Percentiles rank a stretch among this genome's conserved stretches.
Conservation (phyloP, 2,113 vertebrate species). For the Ibidorhyncha struthersii region DNA sequence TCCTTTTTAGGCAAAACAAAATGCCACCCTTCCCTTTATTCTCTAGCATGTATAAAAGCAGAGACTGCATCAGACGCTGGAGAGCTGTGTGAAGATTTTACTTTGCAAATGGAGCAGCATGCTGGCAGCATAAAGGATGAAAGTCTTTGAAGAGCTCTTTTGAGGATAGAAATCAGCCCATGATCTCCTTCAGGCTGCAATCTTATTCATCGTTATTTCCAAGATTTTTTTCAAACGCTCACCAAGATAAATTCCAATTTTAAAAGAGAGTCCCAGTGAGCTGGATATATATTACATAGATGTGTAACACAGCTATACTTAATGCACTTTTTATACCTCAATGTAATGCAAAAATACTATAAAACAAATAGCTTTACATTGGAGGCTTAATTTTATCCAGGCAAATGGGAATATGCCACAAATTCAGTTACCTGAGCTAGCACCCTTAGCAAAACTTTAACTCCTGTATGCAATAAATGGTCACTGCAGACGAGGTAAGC, state of each 20-base stretch:
- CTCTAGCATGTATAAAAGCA: background rate
- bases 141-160: conserved; percentile 64
- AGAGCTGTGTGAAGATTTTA: conserved; percentile 25
- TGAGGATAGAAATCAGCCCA: conserved; percentile 31
- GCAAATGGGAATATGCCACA: background rate
- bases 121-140: conserved; percentile 49
- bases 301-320: background rate
- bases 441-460: background rate
- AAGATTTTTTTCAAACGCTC: background rate
- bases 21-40: background rate
- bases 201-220: background rate
- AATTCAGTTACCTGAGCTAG: background rate
- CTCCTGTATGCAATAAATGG: background rate
- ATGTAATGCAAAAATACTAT: background rate
- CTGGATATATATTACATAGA: background rate
- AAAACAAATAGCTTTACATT: background rate
- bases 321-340: background rate
- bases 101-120: conserved; percentile 37
- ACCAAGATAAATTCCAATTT: conserved; percentile 10
- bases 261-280: background rate
- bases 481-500: background rate
- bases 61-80: background rate
- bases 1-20: background rate
- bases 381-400: background rate
- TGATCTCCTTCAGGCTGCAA: background rate